Evolutionary conservation across 2,888 invertebrate genomes (phyloP).

Genomic region (Eurytoma californica): DNA sequence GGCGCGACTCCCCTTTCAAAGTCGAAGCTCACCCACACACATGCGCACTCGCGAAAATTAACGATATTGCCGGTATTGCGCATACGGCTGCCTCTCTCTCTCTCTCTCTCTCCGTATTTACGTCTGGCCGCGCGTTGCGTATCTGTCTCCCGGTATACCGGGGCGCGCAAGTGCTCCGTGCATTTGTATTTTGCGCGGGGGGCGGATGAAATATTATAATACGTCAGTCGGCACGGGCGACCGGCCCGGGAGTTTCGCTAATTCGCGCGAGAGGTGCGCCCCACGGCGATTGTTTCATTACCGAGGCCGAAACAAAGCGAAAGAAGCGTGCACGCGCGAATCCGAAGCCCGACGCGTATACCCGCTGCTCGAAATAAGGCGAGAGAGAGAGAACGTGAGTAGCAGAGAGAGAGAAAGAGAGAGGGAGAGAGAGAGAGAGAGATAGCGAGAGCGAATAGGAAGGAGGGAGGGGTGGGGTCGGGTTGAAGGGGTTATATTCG

Average conservation of each 20-base stretch:
- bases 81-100: neutral
- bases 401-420: neutral
- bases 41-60: conserved; percentile 62
- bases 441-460: neutral
- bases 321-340: neutral
- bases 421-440: neutral
- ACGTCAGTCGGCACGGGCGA: conserved; percentile 7
- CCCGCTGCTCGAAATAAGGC: conserved; percentile 11
- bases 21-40: conserved; percentile 64
- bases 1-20: conserved; percentile 68
- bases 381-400: neutral
- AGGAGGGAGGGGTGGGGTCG: neutral
- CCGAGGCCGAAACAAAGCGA: conserved; percentile 1
- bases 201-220: conserved; percentile 30
- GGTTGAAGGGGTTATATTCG: conserved; percentile 40
- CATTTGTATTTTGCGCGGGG: too few species aligned
- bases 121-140: conserved; percentile 15
- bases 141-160: neutral
- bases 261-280: conserved; percentile 13
- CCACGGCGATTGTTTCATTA: conserved; percentile 38
- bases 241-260: conserved; percentile 15
- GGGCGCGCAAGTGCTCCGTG: neutral
- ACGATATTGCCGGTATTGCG: conserved; percentile 70
- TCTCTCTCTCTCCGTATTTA: neutral
- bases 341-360: too few species aligned